Evolutionary conservation across 92 coral and sea anemone species (phyloP).

Genomic region (Phenganax subtilis): DNA sequence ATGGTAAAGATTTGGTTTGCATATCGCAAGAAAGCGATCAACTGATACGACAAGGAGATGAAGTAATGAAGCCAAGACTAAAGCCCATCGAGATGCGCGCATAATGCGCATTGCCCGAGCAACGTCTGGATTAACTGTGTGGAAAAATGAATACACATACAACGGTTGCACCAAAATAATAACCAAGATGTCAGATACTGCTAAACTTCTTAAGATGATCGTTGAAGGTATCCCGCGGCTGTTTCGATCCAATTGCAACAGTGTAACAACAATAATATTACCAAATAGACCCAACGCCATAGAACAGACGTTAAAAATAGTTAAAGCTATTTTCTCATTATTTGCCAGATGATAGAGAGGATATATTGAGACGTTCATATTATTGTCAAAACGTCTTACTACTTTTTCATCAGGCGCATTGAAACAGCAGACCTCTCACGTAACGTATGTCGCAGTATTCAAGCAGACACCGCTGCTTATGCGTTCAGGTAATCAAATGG

Average conservation of each 20-base stretch:
- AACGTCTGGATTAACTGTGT: constrained; percentile 7
- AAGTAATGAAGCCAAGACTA: constrained; percentile 19
- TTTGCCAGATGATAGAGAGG: constrained; percentile 6
- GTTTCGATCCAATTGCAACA: not conserved
- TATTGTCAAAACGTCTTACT: not conserved
- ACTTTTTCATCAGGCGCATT: no score
- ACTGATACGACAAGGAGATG: constrained; percentile 30
- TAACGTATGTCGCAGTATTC: no score
- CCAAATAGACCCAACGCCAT: constrained; percentile 33
- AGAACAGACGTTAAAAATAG: constrained; percentile 23
- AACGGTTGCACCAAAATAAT: constrained; percentile 23
- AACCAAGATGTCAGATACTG: constrained; percentile 35
- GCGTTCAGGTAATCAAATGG: not conserved
- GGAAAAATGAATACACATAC: constrained; percentile 31
- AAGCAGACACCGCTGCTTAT: no score
- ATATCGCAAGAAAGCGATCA: constrained; percentile 38
- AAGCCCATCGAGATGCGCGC: constrained; percentile 33
- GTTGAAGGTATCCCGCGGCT: constrained; percentile 17
- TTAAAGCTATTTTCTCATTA: constrained; percentile 20
- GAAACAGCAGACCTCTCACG: no score
- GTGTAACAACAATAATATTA: constrained; percentile 20
- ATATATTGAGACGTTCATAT: constrained; percentile 14
- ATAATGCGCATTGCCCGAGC: not conserved
- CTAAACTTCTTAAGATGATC: constrained; percentile 29
- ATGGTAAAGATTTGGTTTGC: constrained; percentile 26